These are phyloP conservation scores for Rhadinocentrus ornatus DNA, from an alignment of 2,797 vertebrate genomes.

Conservation along the genomic window DNA sequence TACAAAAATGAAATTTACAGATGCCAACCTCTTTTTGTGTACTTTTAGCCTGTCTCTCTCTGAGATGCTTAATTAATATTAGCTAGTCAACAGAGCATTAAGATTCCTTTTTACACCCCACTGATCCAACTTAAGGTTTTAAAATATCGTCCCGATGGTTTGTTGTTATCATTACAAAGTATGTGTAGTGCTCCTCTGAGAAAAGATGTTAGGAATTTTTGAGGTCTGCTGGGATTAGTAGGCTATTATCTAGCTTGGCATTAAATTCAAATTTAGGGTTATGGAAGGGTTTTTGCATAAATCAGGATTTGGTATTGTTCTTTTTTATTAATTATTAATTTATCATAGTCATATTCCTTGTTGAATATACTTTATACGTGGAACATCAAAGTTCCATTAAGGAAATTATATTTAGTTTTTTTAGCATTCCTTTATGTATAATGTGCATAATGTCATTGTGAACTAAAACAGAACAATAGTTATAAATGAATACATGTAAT, in stretches of 20 bases:
- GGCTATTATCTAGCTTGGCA: slow-evolving; percentile 23
- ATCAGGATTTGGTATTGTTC: slow-evolving; percentile 27
- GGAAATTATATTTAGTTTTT: neutral
- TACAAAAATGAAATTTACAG: neutral
- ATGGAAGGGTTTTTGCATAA: slow-evolving; percentile 24
- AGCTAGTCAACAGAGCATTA: neutral
- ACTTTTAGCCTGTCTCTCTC: slow-evolving; percentile 20
- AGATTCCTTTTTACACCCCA: slow-evolving; percentile 13
- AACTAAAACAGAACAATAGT: neutral
- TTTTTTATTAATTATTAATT: slow-evolving; percentile 25
- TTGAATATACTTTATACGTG: slow-evolving; percentile 19
- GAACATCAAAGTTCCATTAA: neutral
- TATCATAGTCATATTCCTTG: slow-evolving; percentile 18
- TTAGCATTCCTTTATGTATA: neutral
- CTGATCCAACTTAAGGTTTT: slow-evolving; percentile 44
- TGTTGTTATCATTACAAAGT: slow-evolving; percentile 43
- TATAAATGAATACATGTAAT: neutral
- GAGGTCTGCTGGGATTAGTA: slow-evolving; percentile 39
- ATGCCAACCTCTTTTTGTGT: slow-evolving; percentile 11
- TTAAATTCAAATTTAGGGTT: slow-evolving; percentile 49
- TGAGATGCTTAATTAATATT: slow-evolving; percentile 11
- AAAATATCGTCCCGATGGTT: slow-evolving; percentile 43
- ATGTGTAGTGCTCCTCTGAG: slow-evolving; percentile 17
- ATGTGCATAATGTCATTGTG: neutral
- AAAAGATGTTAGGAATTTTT: slow-evolving; percentile 26